These are phyloP conservation scores for Lepidurus couesii DNA, from an alignment of 1,140 invertebrate species.

Conservation along the genomic window DNA sequence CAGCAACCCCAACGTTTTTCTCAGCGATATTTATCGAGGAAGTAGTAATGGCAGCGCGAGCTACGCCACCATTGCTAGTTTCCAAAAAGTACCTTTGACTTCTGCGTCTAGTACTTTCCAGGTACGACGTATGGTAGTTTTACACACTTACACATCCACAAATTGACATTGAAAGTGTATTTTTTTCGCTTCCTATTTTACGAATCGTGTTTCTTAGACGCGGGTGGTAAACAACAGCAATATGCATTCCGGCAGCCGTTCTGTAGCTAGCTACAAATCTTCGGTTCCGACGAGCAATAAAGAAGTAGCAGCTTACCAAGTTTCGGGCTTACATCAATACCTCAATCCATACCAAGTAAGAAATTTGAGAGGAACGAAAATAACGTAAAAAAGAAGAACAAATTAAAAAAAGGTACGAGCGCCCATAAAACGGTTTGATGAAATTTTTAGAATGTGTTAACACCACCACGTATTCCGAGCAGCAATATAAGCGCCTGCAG, in stretches of 20 bases:
- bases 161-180: background rate
- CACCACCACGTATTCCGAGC: background rate
- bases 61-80: slow-evolving; percentile 28
- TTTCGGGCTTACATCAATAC: slow-evolving; percentile 10
- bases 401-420: too few species aligned
- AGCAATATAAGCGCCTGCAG: background rate
- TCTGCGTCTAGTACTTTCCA: slow-evolving; percentile 2
- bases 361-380: background rate
- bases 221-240: slow-evolving; percentile 18
- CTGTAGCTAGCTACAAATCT: slow-evolving; percentile 18
- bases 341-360: slow-evolving; percentile 10
- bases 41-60: slow-evolving; percentile 21
- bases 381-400: background rate
- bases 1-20: slow-evolving; percentile 25
- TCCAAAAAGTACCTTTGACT: slow-evolving; percentile 21
- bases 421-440: background rate
- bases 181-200: background rate
- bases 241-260: slow-evolving; percentile 18
- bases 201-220: background rate
- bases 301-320: background rate
- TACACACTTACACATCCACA: background rate
- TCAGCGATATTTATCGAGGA: slow-evolving; percentile 5
- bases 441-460: slow-evolving; percentile 5
- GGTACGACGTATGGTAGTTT: background rate
- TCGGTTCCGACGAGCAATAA: background rate